Evolutionary conservation across 1,140 invertebrate species (phyloP), one percentile per base, ranked within the genome.

Genomic region (Pteromalus puparum): DNA sequence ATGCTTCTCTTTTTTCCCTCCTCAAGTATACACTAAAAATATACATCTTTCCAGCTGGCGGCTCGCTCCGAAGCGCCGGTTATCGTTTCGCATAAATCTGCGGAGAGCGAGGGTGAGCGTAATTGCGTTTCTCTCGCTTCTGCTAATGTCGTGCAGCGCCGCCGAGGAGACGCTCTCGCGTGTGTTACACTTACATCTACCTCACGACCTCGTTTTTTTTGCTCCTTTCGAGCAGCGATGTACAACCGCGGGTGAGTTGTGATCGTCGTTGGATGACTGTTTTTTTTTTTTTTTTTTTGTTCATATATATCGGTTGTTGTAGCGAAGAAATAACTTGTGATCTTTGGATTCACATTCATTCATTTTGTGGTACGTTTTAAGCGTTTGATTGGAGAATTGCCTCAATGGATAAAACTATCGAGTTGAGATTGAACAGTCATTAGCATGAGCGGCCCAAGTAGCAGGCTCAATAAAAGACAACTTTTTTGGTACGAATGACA

Each of bases 11-110:
- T 30, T 74, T 18, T n/a, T 74, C 38, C 72, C 30, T 30, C 21
- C 34, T 30, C 28, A 26, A 30, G 34, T n/a, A 12, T 7, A 38
- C 72, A 38, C 75, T 46, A 77, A 77, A 77, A 77, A 28, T 26
- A 53, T 77, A 77, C 24, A 77, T 77, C 75, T 53, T 48, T 2
- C 34, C 21, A 6, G 38, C 30, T 34, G 26, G 30, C 75, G 75
- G 75, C 53, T 61, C 53, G 53, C 53, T 61, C 18, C 53, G 53
- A 53, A 53, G 15, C 42, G 46, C 38, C 46, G 75, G n/a, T 77
- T 77, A 77, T 61, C 75, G 75, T 42, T 77, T 10, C 75, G 75
- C 75, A 77, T 77, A 77, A 77, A 77, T 77, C 75, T 77, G 46
- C 9, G 46, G 75, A 77, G 75, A 28, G 75, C 75, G 38, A 24